Evolutionary conservation across 2,888 invertebrate genomes (phyloP).

Genomic region (Rhingia rostrata): DNA sequence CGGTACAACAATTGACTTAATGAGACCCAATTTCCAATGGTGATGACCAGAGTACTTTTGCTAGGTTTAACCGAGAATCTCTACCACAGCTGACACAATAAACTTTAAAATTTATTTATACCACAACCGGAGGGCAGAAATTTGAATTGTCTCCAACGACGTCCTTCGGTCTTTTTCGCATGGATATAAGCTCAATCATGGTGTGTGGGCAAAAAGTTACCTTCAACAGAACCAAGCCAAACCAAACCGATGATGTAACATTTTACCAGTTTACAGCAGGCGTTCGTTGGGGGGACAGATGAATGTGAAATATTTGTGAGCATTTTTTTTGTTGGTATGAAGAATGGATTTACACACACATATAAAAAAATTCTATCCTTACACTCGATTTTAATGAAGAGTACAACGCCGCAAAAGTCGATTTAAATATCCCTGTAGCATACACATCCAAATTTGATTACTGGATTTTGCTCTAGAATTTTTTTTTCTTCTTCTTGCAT

Average conservation of each 20-base stretch:
- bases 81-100: conserved; percentile 59
- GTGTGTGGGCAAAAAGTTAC: conserved; percentile 11
- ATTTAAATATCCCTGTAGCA: conserved; percentile 36
- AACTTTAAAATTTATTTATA: conserved; percentile 62
- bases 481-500: not conserved
- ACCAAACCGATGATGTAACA: conserved; percentile 25
- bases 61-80: conserved; percentile 42
- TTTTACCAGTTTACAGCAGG: not conserved
- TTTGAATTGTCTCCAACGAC: conserved; percentile 42
- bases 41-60: conserved; percentile 50
- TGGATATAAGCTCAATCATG: conserved; percentile 11
- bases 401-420: conserved; percentile 55
- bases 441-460: conserved; percentile 47
- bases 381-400: conserved; percentile 38
- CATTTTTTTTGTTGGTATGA: conserved; percentile 3
- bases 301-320: conserved; percentile 36
- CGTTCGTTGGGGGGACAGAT: conserved; percentile 6
- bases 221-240: conserved; percentile 2
- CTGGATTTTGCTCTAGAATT: conserved; percentile 9
- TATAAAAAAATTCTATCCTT: not conserved
- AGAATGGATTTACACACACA: conserved; percentile 23
- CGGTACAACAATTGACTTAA: conserved; percentile 56
- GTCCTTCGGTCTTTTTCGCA: conserved; percentile 9
- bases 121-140: conserved; percentile 36
- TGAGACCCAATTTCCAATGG: conserved; percentile 50